Evolutionary conservation across 2,113 vertebrate species (phyloP).

Genomic region (Rallus limicola): DNA sequence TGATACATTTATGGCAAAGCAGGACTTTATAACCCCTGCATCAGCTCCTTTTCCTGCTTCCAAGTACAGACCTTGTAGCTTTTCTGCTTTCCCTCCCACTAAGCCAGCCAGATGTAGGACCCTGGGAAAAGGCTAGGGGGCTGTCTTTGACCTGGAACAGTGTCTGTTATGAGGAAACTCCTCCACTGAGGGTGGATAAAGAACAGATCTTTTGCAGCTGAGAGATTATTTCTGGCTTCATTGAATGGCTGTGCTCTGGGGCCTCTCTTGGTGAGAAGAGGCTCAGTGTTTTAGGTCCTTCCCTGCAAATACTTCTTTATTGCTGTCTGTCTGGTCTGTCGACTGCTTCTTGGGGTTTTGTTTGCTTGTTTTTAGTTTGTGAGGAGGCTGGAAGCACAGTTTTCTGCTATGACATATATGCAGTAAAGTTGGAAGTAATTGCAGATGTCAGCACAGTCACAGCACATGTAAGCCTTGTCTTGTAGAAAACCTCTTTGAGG

Average conservation of each 20-base stretch:
- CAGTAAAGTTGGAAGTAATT: not conserved
- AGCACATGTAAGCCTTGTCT: rapidly evolving
- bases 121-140: not conserved
- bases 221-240: not conserved
- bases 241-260: not conserved
- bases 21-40: not conserved
- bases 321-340: not conserved
- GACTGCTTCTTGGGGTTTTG: not conserved
- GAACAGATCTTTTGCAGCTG: not conserved
- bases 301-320: not conserved
- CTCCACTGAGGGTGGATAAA: not conserved
- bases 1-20: not conserved
- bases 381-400: not conserved
- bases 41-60: not conserved
- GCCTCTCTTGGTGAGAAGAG: not conserved
- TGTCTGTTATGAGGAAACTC: not conserved
- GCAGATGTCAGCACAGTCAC: not conserved
- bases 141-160: not conserved
- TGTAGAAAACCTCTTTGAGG: not conserved
- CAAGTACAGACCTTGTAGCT: not conserved
- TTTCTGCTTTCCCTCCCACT: not conserved
- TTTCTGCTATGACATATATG: not conserved
- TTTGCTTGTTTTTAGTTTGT: not conserved
- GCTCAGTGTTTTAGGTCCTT: not conserved
- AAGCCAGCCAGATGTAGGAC: not conserved